Conservation (phyloP, 1,140 invertebrate species). For the Drosophila orena region DNA sequence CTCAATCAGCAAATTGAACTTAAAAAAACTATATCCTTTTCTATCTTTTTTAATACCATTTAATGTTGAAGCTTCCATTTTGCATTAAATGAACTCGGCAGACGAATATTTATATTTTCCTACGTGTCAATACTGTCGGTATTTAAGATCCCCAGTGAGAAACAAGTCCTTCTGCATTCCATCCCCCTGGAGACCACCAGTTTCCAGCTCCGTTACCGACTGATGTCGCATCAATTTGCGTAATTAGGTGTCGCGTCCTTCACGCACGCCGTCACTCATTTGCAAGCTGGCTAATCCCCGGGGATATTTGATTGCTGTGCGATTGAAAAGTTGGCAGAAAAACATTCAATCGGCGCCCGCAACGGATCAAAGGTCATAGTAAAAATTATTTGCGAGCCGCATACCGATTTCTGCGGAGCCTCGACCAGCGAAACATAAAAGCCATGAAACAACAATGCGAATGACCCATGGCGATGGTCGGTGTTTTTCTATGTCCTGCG, state of each 20-base stretch:
- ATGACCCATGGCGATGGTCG: constrained; percentile 13
- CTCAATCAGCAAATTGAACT: no score
- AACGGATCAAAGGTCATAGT: constrained; percentile 15
- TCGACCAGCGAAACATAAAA: constrained; percentile 40
- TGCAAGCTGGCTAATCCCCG: constrained; percentile 13
- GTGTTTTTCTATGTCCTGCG: constrained; percentile 10
- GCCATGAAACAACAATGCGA: constrained; percentile 49
- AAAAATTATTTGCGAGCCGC: constrained; percentile 47
- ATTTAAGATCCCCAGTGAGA: background rate
- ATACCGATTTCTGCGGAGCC: constrained; percentile 24
- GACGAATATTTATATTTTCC: no score
- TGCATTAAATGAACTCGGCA: no score
- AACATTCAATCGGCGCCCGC: constrained; percentile 28
- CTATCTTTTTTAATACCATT: no score
- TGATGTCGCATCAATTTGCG: constrained; percentile 49
- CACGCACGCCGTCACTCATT: background rate
- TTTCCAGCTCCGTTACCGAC: background rate
- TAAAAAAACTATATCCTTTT: no score
- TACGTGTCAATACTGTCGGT: no score
- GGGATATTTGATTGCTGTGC: constrained; percentile 6
- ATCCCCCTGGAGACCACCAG: constrained; percentile 1
- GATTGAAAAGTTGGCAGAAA: constrained; percentile 38
- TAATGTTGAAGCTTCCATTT: background rate
- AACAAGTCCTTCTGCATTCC: background rate
- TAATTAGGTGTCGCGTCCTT: constrained; percentile 43